These are phyloP conservation scores for Sepioteuthis lessoniana DNA, from an alignment of 2,888 invertebrate genomes.

Conservation along the genomic window DNA sequence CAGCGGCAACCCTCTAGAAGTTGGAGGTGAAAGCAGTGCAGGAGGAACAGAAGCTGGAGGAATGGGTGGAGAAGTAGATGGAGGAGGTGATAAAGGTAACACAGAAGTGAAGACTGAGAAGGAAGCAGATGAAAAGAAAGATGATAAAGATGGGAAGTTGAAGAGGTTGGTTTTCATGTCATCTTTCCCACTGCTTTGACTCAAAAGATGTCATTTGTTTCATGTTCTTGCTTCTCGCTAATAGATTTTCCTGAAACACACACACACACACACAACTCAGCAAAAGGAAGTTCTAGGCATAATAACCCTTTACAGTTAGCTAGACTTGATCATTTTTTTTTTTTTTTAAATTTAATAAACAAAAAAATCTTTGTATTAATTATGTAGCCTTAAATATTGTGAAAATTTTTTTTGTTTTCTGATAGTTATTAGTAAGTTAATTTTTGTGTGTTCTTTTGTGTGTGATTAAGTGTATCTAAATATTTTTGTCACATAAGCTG, in stretches of 20 bases:
- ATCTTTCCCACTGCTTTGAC: slow-evolving; percentile 48
- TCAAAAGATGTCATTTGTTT: slow-evolving; percentile 45
- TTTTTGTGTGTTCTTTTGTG: background rate
- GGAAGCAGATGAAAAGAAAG: slow-evolving; percentile 61
- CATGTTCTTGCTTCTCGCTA: slow-evolving; percentile 46
- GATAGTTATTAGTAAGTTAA: background rate
- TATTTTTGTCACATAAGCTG: background rate
- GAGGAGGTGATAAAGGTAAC: slow-evolving; percentile 45
- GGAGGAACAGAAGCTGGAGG: slow-evolving; percentile 48
- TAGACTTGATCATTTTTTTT: background rate
- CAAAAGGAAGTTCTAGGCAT: slow-evolving; percentile 50
- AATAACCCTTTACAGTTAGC: background rate
- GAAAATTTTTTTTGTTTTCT: no score
- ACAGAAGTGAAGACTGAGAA: slow-evolving; percentile 57
- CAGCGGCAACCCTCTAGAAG: slow-evolving; percentile 34
- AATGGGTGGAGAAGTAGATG: slow-evolving; percentile 36
- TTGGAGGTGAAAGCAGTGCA: slow-evolving; percentile 49
- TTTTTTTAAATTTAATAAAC: no score
- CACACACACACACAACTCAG: background rate
- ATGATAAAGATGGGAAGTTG: slow-evolving; percentile 63
- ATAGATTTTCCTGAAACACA: background rate
- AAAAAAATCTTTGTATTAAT: background rate
- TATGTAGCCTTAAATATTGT: background rate
- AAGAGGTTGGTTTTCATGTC: slow-evolving; percentile 60
- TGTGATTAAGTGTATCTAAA: background rate